Conservation (phyloP, 2,797 vertebrate species). For the Numenius phaeopus region DNA sequence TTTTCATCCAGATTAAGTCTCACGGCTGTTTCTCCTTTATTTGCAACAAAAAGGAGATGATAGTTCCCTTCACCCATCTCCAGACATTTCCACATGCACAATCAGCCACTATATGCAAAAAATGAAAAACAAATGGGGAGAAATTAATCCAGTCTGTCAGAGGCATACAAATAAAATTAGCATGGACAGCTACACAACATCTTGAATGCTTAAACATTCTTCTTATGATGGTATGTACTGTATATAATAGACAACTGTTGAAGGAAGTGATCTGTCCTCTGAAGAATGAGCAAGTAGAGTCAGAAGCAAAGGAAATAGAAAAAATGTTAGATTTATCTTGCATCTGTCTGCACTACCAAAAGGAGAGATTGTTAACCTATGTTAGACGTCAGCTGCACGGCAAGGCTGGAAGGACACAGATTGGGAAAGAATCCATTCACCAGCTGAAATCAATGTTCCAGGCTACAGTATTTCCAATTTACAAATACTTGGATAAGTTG, state of each 20-base stretch:
- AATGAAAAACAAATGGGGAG: neutral
- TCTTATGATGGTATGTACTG: neutral
- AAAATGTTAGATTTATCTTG: slow-evolving; percentile 1
- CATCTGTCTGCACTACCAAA: neutral
- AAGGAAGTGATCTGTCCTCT: slow-evolving; percentile 19
- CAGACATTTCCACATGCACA: neutral
- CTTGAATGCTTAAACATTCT: neutral
- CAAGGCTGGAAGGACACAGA: neutral
- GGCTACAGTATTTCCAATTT: neutral
- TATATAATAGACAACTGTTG: neutral
- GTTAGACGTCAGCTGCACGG: neutral
- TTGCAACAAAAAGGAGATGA: neutral
- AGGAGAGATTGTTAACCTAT: neutral
- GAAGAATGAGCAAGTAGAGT: slow-evolving; percentile 9
- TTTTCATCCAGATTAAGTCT: neutral
- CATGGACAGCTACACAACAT: neutral
- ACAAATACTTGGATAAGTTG: neutral
- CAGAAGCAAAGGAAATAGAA: slow-evolving; percentile 46
- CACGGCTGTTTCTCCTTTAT: neutral
- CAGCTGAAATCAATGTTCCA: slow-evolving; percentile 54
- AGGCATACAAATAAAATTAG: neutral
- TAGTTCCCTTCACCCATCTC: neutral
- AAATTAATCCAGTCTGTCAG: neutral
- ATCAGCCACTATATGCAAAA: neutral
- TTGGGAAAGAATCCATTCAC: neutral